phyloP scores from a whole-genome alignment of 2,797 vertebrate genomes.

The Hybognathus amarus region DNA sequence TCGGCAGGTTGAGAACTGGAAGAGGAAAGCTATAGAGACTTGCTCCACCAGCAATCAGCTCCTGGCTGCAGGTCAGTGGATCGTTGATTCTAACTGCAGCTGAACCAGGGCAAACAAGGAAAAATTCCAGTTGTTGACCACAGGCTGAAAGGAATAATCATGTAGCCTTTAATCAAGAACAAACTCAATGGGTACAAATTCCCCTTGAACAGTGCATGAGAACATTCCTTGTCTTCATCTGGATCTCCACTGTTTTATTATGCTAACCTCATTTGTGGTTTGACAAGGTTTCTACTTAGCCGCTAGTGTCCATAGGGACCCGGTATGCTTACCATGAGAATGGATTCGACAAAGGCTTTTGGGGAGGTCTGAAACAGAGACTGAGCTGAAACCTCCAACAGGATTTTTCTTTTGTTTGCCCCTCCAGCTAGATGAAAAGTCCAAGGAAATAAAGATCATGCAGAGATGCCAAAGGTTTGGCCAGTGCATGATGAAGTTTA shows the following conservation, averaged over 20 bases:
- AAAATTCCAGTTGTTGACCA: slow-evolving; percentile 65
- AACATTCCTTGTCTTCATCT: slow-evolving; percentile 27
- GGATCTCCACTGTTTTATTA: slow-evolving; percentile 27
- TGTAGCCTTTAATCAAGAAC: slow-evolving; percentile 31
- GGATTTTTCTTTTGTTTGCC: slow-evolving; percentile 83
- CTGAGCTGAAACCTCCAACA: slow-evolving; percentile 55
- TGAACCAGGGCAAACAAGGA: slow-evolving; percentile 78
- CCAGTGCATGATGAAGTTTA: slow-evolving; percentile 78
- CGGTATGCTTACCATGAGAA: slow-evolving; percentile 34
- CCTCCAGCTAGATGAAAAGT: slow-evolving; percentile 78
- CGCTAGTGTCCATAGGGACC: slow-evolving; percentile 29
- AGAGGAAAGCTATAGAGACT: slow-evolving; percentile 79
- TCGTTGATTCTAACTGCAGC: slow-evolving; percentile 6
- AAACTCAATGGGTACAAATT: slow-evolving; percentile 17
- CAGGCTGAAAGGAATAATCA: slow-evolving; percentile 28
- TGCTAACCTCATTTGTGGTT: slow-evolving; percentile 43
- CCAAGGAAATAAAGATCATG: slow-evolving; percentile 77
- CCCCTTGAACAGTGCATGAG: slow-evolving; percentile 27
- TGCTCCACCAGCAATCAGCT: slow-evolving; percentile 87
- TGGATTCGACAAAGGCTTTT: slow-evolving; percentile 42
- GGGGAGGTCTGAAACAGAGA: slow-evolving; percentile 48
- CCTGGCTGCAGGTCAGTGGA: slow-evolving; percentile 83
- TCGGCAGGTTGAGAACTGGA: slow-evolving; percentile 87
- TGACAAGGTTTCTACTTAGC: slow-evolving; percentile 28
- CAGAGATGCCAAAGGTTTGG: slow-evolving; percentile 76